These are phyloP conservation scores for Eretmochelys imbricata DNA, from an alignment of 2,113 vertebrate genomes.

Conservation along the genomic window DNA sequence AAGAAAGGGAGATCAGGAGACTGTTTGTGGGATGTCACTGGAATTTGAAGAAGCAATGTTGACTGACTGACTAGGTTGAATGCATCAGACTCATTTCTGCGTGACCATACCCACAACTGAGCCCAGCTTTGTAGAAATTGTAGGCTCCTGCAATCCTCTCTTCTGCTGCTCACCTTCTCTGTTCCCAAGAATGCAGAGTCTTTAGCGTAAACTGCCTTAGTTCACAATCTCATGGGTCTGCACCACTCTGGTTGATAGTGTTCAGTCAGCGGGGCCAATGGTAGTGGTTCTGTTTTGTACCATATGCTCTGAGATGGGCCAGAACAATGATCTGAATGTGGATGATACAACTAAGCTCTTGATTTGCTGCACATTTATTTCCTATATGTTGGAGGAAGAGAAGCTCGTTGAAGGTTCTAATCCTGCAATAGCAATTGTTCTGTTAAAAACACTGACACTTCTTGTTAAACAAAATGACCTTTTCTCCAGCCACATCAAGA, in stretches of 20 bases:
- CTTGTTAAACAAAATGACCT: background rate
- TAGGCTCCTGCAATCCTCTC: background rate
- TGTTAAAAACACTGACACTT: background rate
- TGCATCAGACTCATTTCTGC: background rate
- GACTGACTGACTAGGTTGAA: background rate
- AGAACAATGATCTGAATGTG: background rate
- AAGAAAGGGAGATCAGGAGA: background rate
- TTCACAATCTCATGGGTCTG: background rate
- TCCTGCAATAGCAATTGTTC: background rate
- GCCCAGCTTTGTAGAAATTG: background rate
- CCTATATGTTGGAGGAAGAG: background rate
- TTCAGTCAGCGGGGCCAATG: background rate
- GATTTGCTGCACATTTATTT: background rate
- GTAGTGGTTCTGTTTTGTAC: background rate
- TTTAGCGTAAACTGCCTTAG: too few species aligned
- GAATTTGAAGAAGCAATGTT: background rate
- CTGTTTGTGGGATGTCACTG: background rate
- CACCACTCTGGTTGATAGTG: background rate
- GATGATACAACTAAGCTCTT: background rate
- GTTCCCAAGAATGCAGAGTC: background rate
- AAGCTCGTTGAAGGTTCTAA: background rate
- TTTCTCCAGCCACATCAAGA: background rate
- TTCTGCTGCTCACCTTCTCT: background rate
- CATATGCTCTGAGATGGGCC: fast-evolving
- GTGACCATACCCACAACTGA: background rate